A percentile compares a stretch with the other conserved stretches of the same genome.
These are phyloP conservation scores for Clostera curtula DNA, from an alignment of 2,888 invertebrate species.

Conservation along the genomic window DNA sequence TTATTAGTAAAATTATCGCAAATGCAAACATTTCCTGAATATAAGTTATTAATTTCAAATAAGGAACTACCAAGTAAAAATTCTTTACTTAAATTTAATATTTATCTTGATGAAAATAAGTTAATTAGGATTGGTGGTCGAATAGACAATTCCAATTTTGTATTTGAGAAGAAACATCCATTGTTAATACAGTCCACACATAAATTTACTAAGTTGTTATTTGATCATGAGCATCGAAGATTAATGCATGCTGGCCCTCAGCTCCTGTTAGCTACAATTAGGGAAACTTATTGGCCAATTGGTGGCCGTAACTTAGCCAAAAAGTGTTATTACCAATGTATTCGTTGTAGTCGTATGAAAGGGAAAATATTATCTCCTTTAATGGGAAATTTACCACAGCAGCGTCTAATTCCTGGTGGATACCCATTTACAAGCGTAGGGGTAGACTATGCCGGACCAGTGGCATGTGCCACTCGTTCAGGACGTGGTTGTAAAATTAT, in stretches of 20 bases:
- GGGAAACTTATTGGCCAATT: slow-evolving; percentile 9
- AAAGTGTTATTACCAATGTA: slow-evolving; percentile 11
- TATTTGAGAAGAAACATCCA: slow-evolving; percentile 8
- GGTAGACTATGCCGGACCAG: slow-evolving; percentile 11
- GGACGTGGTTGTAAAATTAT: slow-evolving; percentile 17
- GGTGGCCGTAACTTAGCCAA: slow-evolving; percentile 14
- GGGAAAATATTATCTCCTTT: slow-evolving; percentile 10
- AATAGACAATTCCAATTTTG: slow-evolving; percentile 2
- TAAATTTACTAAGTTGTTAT: slow-evolving; percentile 9
- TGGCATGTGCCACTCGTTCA: slow-evolving; percentile 9
- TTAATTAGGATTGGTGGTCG: slow-evolving; percentile 8
- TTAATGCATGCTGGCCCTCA: slow-evolving; percentile 11
- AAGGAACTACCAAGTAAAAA: slow-evolving; percentile 1
- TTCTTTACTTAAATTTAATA: slow-evolving; percentile 4
- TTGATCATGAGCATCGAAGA: slow-evolving; percentile 2
- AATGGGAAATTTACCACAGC: slow-evolving; percentile 13
- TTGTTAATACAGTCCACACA: slow-evolving; percentile 11
- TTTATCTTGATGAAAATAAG: slow-evolving; percentile 2
- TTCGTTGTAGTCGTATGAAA: slow-evolving; percentile 15
- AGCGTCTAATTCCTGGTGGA: slow-evolving; percentile 8
- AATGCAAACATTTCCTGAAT: slow-evolving; percentile 5
- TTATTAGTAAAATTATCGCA: slow-evolving; percentile 1
- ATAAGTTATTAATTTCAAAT: slow-evolving; percentile 1
- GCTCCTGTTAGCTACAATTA: slow-evolving; percentile 7
- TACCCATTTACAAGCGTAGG: slow-evolving; percentile 4